phyloP scores from a whole-genome alignment of 2,888 invertebrate genomes.

The Xylota segnis region DNA sequence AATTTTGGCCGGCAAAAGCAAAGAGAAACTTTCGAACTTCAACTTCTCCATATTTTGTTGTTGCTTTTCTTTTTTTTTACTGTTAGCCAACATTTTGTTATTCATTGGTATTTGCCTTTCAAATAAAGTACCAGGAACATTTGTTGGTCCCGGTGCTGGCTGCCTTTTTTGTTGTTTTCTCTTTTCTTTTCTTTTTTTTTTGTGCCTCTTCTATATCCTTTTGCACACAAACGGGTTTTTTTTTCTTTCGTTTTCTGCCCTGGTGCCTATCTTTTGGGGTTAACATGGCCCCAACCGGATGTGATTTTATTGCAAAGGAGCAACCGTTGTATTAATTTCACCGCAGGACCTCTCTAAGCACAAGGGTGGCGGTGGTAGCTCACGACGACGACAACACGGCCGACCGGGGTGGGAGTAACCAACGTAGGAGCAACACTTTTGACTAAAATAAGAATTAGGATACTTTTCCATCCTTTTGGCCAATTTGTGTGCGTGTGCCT shows the following conservation, averaged over 20 bases:
- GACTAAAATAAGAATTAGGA: conserved; percentile 51
- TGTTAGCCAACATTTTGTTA: conserved; percentile 64
- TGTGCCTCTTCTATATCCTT: conserved; percentile 6
- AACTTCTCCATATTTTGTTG: conserved; percentile 26
- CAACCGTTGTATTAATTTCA: conserved; percentile 65
- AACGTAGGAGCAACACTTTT: conserved; percentile 45
- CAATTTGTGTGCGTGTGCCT: conserved; percentile 43
- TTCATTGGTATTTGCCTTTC: conserved; percentile 74
- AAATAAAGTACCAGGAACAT: conserved; percentile 61
- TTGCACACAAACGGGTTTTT: conserved; percentile 27
- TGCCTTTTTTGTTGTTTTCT: no score
- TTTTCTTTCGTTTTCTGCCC: neutral
- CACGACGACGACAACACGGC: no score
- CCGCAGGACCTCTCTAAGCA: conserved; percentile 36
- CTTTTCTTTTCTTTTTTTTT: neutral
- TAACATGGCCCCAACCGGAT: conserved; percentile 45
- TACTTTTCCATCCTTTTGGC: conserved; percentile 20
- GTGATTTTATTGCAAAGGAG: conserved; percentile 60
- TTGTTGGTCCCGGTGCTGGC: conserved; percentile 32
- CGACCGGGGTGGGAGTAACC: neutral
- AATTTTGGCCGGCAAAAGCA: conserved; percentile 63
- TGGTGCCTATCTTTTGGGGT: conserved; percentile 31
- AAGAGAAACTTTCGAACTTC: conserved; percentile 70
- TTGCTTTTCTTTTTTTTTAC: conserved; percentile 39
- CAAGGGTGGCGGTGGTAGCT: neutral